Evolutionary conservation across 2,888 invertebrate species (phyloP), one percentile per base, ranked within the genome.

Genomic region (Ectropis crepuscularia): DNA sequence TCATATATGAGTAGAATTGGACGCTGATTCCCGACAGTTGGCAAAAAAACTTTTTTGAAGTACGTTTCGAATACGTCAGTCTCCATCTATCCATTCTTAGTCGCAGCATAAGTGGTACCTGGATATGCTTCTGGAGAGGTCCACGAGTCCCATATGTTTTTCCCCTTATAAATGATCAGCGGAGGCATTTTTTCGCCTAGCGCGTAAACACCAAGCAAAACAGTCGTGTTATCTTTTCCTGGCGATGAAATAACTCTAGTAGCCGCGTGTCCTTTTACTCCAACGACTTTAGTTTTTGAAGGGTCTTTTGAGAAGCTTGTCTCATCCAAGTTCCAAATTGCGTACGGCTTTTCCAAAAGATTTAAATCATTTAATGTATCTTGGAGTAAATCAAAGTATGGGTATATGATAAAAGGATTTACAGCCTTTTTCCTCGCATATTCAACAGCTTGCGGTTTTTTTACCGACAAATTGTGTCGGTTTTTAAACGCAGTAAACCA

Each of bases 81-180:
- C 50, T 83, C 77, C 74, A 83, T 82, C 79, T 79, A 81, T 5
- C 78, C 79, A 62, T 82, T 80, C 48, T 57, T 62, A 8, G 74
- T 77, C 6, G 76, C 75, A 6, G 77, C 73, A 53, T 77, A 76
- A n/a, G 67, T 49, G 55, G 65, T 61, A 8, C 46, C 50, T 9
- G 59, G 55, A 41, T 55, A 62, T 7, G 55, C 65, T 5, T 55
- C 53, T 6, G 57, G 53, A 38, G 71, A 70, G 0, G 59, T 66
- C 74, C 77, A 75, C 74, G 79, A 2, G 71, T 83, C 59, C 79
- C 84, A 62, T 57, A 73, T 28, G 45, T 57, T 12, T 63, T 75
- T 75, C 0, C 73, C 77, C 41, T 69, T 66, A 10, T 39, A 66
- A 9, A 66, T 37, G 1, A 67, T 58, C 11, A 64, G 51, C 10